These are phyloP conservation scores for Turritopsis rubra DNA, from an alignment of 30 jellyfish, hydroid and myxozoan genomes.

Conservation along the genomic window DNA sequence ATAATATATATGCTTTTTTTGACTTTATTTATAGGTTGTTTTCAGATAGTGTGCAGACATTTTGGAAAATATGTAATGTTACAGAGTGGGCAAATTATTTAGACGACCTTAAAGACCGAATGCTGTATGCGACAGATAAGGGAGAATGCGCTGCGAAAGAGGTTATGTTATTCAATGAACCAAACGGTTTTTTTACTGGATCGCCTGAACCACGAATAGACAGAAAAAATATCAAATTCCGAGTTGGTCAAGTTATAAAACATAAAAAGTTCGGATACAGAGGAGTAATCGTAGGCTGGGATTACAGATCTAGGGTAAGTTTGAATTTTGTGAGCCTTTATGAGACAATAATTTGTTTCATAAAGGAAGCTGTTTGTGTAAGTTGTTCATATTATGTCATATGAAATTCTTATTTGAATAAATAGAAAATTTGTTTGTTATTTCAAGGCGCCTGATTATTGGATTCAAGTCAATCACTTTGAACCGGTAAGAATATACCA, in stretches of 20 bases:
- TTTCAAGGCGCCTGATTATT: conserved; percentile 83
- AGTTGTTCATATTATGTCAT: no score
- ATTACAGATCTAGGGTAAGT: conserved; percentile 62
- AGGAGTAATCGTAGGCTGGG: conserved; percentile 97
- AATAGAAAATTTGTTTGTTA: no score
- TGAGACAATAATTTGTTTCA: no score
- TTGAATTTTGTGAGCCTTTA: not conserved
- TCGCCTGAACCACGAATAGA: conserved; percentile 65
- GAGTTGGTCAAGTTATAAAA: conserved; percentile 90
- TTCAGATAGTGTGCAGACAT: conserved; percentile 8
- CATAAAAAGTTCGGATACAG: conserved; percentile 83
- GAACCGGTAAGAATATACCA: conserved; percentile 49
- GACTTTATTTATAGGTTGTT: conserved; percentile 14
- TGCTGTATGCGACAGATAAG: conserved; percentile 16
- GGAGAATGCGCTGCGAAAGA: conserved; percentile 98
- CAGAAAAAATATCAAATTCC: conserved; percentile 52
- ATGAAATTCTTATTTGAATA: conserved; percentile 13
- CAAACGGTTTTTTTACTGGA: conserved; percentile 69
- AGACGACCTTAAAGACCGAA: not conserved
- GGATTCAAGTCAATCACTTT: conserved; percentile 77
- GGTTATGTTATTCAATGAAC: conserved; percentile 52
- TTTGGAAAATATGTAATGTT: conserved; percentile 11
- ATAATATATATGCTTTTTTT: not conserved
- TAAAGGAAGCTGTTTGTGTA: no score
- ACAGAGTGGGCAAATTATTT: conserved; percentile 24